Evolutionary conservation across 2,888 invertebrate species (phyloP), one percentile per base, ranked within the genome.

Genomic region (Ctena decussata): DNA sequence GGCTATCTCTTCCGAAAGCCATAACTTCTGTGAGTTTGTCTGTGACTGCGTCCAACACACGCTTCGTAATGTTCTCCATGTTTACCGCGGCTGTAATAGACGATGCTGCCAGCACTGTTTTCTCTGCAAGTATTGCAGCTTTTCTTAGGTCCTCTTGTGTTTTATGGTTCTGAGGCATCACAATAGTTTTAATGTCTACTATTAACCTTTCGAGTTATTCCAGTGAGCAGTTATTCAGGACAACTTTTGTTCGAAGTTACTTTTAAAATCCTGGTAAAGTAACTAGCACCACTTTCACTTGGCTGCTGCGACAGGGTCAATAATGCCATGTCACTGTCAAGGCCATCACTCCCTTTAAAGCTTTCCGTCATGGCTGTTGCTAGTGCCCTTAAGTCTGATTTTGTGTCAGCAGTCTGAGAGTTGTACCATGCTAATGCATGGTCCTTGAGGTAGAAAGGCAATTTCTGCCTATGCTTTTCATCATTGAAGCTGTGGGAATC

Each of bases 361-460:
- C 78, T 8, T 27, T 37, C 35, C 41, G 71, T 49, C 3, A 80
- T n/a, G 1, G 21, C 21, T 0, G 21, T 35, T 0, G 37, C 49
- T n/a, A 80, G 6, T 1, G 1, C 18, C 12, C 44, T 70, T 21
- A 21, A n/a, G 12, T 69, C 21, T 0, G 11, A 2, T 24, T 74
- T 75, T 18, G 35, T 21, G 3, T 65, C 44, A 30, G 60, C 27
- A 12, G 57, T 15, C n/a, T 60, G 30, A 12, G 71, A 27, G 12
- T 72, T 60, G 30, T 71, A 82, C 77, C 77, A 82, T 15, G 35
- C 46, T 0, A 21, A 8, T 8, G 82, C 82, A 73, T 77, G 82
- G n/a, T 37, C 77, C 35, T 39, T 53, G n/a, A 81, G n/a, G 44
- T 30, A 35, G 39, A 81, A 81, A 21, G 76, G 44, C 24, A 73